Conservation (phyloP, 2,797 vertebrate genomes). For the Acipenser ruthenus region DNA sequence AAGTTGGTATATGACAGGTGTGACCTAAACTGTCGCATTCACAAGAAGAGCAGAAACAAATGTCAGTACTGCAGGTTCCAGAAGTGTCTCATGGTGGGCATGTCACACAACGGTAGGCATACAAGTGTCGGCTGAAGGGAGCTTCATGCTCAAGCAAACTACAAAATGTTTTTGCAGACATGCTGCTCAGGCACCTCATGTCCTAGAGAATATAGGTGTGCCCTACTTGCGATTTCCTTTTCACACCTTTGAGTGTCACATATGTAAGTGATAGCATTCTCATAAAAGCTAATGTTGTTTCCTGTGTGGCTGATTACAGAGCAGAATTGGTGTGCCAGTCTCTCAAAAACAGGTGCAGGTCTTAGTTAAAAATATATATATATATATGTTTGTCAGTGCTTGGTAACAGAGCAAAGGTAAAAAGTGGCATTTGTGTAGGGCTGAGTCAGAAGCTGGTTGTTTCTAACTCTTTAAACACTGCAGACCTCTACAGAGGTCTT, state of each 20-base stretch:
- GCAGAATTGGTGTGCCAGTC: slow-evolving; percentile 26
- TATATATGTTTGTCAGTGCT: background rate
- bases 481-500: no score
- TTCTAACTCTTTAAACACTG: no score
- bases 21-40: slow-evolving; percentile 91
- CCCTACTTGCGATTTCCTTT: slow-evolving; percentile 15
- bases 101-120: slow-evolving; percentile 93
- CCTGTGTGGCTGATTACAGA: slow-evolving; percentile 41
- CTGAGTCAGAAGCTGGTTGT: no score
- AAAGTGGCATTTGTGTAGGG: no score
- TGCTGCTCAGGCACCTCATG: background rate
- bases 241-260: slow-evolving; percentile 14
- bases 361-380: slow-evolving; percentile 16
- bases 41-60: slow-evolving; percentile 98
- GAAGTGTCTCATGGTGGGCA: slow-evolving; percentile 93
- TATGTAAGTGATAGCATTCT: slow-evolving; percentile 2
- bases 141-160: background rate
- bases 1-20: slow-evolving; percentile 95
- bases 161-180: background rate
- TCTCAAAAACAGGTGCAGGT: slow-evolving; percentile 18
- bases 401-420: no score
- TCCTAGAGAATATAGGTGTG: background rate
- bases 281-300: slow-evolving; percentile 22
- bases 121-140: no score
- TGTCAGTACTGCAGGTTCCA: slow-evolving; percentile 98